phyloP scores from a whole-genome alignment of 1,140 invertebrate species.

The Metaphire vulgaris region DNA sequence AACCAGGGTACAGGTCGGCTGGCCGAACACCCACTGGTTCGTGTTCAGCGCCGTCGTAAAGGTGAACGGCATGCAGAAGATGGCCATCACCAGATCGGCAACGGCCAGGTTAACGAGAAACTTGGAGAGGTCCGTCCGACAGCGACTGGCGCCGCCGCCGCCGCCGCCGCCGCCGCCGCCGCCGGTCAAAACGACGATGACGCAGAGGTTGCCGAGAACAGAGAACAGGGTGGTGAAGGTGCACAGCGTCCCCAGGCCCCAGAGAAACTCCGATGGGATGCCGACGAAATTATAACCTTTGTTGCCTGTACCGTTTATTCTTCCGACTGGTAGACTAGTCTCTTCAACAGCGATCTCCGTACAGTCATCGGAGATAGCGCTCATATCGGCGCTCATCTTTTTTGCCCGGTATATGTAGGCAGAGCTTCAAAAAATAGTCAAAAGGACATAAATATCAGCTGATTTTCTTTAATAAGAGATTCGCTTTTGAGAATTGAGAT shows the following conservation, averaged over 20 bases:
- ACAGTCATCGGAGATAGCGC: too few relatives aligned
- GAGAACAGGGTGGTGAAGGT: background rate
- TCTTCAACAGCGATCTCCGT: too few relatives aligned
- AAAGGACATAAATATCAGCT: too few relatives aligned
- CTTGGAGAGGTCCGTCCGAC: slow-evolving; percentile 40
- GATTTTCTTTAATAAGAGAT: too few relatives aligned
- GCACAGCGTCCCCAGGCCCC: slow-evolving; percentile 5
- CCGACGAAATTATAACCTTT: background rate
- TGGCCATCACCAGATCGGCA: slow-evolving; percentile 47
- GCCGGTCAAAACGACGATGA: slow-evolving; percentile 4
- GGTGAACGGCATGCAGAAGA: slow-evolving; percentile 50
- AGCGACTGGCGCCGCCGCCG: too few relatives aligned
- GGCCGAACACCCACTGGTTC: slow-evolving; percentile 42
- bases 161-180: too few relatives aligned
- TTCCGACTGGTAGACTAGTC: too few relatives aligned
- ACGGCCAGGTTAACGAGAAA: slow-evolving; percentile 72
- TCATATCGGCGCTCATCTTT: too few relatives aligned
- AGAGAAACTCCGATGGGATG: background rate
- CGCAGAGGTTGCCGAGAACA: background rate
- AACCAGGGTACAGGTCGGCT: slow-evolving; percentile 43
- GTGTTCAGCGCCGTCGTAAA: slow-evolving; percentile 38
- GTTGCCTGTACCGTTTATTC: too few relatives aligned
- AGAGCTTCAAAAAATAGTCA: too few relatives aligned
- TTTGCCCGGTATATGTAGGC: too few relatives aligned
- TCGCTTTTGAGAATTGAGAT: too few relatives aligned